phyloP scores from a whole-genome alignment of 2,888 invertebrate species.

The Euphydryas editha region DNA sequence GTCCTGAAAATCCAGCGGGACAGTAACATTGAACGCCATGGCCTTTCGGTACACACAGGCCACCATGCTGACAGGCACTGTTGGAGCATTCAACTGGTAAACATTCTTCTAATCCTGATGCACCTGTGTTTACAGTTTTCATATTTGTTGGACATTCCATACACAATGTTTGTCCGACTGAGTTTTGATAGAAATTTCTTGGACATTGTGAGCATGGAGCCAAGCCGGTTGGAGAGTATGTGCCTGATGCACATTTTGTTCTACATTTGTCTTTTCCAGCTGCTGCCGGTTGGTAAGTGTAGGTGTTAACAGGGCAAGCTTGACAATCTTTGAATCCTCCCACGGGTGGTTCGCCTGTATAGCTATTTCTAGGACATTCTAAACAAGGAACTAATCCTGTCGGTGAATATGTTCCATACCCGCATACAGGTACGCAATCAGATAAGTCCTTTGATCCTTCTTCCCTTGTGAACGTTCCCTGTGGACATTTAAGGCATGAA shows the following conservation, averaged over 20 bases:
- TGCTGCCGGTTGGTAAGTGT: conserved; percentile 96
- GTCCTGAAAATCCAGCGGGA: conserved; percentile 96
- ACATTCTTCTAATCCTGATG: conserved; percentile 93
- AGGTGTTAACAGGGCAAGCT: conserved; percentile 94
- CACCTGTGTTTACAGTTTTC: conserved; percentile 91
- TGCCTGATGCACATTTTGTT: conserved; percentile 94
- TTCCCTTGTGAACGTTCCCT: conserved; percentile 96
- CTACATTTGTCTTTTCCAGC: conserved; percentile 91
- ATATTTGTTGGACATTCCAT: conserved; percentile 95
- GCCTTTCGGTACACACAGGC: conserved; percentile 94
- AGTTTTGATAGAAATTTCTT: conserved; percentile 94
- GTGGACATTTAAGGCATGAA: conserved; percentile 94
- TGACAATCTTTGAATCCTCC: conserved; percentile 97
- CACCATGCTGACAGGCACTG: conserved; percentile 95
- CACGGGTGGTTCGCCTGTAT: conserved; percentile 92
- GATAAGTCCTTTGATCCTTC: conserved; percentile 93
- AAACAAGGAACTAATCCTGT: conserved; percentile 96
- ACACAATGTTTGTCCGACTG: conserved; percentile 92
- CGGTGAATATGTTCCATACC: conserved; percentile 97
- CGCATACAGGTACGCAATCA: conserved; percentile 97
- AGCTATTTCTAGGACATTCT: conserved; percentile 96
- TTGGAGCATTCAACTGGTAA: conserved; percentile 93
- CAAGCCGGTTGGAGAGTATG: conserved; percentile 95
- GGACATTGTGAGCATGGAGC: conserved; percentile 97
- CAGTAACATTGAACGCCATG: conserved; percentile 96